These are phyloP conservation scores for Edolisoma coerulescens DNA, from an alignment of 2,113 vertebrate genomes.

Conservation along the genomic window DNA sequence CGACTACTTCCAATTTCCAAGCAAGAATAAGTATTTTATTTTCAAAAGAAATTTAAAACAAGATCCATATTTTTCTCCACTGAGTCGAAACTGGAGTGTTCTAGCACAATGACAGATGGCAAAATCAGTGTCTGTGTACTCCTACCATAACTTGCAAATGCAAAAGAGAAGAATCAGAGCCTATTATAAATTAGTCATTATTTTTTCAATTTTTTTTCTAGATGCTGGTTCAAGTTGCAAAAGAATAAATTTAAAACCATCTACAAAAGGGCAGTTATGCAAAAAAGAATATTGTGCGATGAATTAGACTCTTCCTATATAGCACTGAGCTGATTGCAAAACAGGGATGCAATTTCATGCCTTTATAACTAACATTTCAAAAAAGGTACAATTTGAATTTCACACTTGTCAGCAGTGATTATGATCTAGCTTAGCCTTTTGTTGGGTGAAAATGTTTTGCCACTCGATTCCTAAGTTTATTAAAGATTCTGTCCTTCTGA, in stretches of 20 bases:
- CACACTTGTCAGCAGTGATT: conserved; percentile 12
- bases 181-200: neutral
- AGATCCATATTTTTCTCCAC: neutral
- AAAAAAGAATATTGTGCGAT: neutral
- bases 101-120: neutral
- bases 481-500: neutral
- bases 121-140: neutral
- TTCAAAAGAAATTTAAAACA: neutral
- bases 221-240: neutral
- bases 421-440: conserved; percentile 3
- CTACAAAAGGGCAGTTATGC: neutral
- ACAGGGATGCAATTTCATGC: conserved; percentile 33
- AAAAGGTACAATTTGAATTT: conserved; percentile 32
- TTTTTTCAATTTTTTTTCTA: neutral
- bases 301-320: neutral
- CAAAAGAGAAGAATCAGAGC: neutral
- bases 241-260: neutral
- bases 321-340: neutral
- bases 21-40: neutral
- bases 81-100: neutral
- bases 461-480: neutral
- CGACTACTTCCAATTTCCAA: neutral
- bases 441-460: neutral
- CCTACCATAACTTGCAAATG: neutral
- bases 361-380: conserved; percentile 4